Evolutionary conservation across 2,888 invertebrate genomes (phyloP).

Genomic region (Oegoconia quadripuncta): DNA sequence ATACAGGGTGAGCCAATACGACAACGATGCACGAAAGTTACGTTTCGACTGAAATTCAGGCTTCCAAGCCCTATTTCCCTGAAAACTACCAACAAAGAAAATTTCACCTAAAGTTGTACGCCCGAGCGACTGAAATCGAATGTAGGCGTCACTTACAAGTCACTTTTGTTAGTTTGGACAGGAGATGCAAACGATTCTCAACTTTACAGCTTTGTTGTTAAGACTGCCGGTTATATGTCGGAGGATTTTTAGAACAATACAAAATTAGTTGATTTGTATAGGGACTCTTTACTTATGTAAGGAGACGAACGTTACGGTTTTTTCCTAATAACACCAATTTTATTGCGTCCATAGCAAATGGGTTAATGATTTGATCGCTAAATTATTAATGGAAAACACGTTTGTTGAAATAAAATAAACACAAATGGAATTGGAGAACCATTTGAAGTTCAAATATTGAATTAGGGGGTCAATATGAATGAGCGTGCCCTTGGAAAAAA

Average conservation of each 20-base stretch:
- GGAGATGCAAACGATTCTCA: not conserved
- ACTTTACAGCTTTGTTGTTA: not conserved
- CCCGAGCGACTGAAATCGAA: not conserved
- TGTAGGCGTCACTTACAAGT: not conserved
- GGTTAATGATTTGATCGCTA: no score
- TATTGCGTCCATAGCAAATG: not conserved
- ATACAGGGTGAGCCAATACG: no score
- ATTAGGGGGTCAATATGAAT: no score
- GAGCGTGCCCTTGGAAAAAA: no score
- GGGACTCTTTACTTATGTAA: slow-evolving; percentile 12
- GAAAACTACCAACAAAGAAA: not conserved
- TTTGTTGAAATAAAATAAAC: no score
- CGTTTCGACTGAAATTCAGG: no score
- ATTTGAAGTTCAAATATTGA: no score
- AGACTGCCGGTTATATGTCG: not conserved
- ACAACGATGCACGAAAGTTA: no score
- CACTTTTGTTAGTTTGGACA: not conserved
- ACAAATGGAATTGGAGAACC: no score
- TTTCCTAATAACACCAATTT: not conserved
- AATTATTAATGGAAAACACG: no score
- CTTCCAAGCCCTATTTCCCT: not conserved
- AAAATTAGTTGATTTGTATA: slow-evolving; percentile 28
- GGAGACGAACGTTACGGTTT: slow-evolving; percentile 5
- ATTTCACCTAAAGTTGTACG: not conserved
- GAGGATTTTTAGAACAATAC: slow-evolving; percentile 20